Base-by-base conservation (phyloP, 1,140 invertebrate genomes). In the Holotrichia oblita region DNA sequence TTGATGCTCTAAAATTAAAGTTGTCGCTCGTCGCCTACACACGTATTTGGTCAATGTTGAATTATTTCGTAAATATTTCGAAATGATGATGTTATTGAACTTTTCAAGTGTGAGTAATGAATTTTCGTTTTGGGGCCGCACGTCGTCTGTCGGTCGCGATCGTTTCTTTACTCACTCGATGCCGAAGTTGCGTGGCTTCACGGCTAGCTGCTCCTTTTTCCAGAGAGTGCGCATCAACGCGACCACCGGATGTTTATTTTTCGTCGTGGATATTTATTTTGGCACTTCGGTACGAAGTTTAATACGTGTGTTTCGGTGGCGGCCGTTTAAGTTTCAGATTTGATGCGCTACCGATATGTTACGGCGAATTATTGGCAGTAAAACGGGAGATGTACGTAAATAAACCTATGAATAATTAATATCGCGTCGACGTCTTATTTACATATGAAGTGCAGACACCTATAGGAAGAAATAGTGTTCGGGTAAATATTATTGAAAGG, bases 21-120 rank as follows among this genome's bases (percentile, higher is more conserved):
- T 55, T 55, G 48, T 55, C 48, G n/a, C 14, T 55, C 48, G 48
- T 55, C 48, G 48, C 48, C 48, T 55, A 55, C 48, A 55, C n/a
- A 14, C 14, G 48, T 55, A 55, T 17, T 55, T 55, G 48, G 48
- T 55, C 48, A 55, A 55, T 55, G 48, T 55, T 55, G 48, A 17
- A 55, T 55, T 55, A 55, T 55, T 55, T 55, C 17, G 48, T 55
- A 55, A 55, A 55, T 17, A 55, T 55, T 55, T 55, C 48, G 48
- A 55, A 55, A 55, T 55, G 17, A 55, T 55, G 48, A 55, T 55
- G 48, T 55, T 55, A 55, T 55, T 55, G 48, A 55, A 55, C 48
- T 55, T 55, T 55, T 55, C 48, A 34, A 34, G 27, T 17, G 48
- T 55, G 48, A 55, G 48, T 55, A 55, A 55, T 55, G 48, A 14